phyloP scores from a whole-genome alignment of 2,113 vertebrate species.

The Terrapene triunguis region DNA sequence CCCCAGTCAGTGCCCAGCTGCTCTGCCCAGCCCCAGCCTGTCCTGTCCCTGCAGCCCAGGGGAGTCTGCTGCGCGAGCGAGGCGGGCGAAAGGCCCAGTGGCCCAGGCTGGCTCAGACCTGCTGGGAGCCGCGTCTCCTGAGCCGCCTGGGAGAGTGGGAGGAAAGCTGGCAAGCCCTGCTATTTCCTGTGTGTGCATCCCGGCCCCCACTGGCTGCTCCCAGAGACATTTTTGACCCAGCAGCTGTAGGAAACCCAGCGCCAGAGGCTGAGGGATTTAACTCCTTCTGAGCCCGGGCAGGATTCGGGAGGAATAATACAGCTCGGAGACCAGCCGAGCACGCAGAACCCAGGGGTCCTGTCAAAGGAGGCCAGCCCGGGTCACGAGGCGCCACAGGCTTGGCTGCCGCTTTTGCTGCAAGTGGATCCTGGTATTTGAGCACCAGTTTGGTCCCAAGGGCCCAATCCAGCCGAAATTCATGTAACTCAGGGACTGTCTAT shows the following conservation, averaged over 20 bases:
- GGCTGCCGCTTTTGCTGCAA: not conserved
- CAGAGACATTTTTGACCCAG: not conserved
- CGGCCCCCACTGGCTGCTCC: not conserved
- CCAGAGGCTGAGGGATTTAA: not conserved
- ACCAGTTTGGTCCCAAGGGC: not conserved
- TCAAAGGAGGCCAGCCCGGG: not conserved
- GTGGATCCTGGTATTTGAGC: not conserved
- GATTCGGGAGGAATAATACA: not conserved
- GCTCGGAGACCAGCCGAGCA: not conserved
- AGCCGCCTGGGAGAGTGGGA: slow-evolving; percentile 28
- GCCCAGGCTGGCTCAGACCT: not conserved
- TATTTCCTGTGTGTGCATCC: slow-evolving; percentile 33
- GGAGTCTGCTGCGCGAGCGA: not conserved
- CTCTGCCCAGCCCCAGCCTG: not conserved
- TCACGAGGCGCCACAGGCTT: not conserved
- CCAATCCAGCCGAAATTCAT: not conserved
- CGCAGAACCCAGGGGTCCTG: not conserved
- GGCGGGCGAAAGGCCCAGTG: not conserved
- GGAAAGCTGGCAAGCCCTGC: not conserved
- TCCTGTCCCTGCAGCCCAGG: too few relatives aligned
- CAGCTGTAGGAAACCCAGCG: slow-evolving; percentile 1
- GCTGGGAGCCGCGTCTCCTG: not conserved
- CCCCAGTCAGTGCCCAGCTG: too few relatives aligned
- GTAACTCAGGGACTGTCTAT: not conserved
- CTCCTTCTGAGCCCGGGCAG: not conserved